Percentiles rank a stretch among this genome's conserved stretches.
These are phyloP conservation scores for Momotus momota DNA, from an alignment of 2,797 vertebrate species.

Conservation along the genomic window DNA sequence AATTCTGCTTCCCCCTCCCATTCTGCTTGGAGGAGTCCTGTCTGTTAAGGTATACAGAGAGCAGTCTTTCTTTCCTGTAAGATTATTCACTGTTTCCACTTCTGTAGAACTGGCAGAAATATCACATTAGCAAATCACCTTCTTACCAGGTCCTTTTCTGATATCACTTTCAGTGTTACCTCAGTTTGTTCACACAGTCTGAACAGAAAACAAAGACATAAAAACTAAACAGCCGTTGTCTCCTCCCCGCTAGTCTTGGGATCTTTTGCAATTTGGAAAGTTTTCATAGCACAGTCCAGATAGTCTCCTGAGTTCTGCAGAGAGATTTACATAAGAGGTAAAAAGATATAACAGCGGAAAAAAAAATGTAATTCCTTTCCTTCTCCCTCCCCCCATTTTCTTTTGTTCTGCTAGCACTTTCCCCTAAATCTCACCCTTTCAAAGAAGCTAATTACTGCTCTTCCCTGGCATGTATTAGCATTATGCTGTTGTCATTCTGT, in stretches of 20 bases:
- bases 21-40: not conserved
- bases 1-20: not conserved
- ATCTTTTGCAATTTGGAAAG: not conserved
- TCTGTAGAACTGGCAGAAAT: not conserved
- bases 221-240: not conserved
- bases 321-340: not conserved
- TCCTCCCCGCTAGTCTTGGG: not conserved
- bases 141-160: not conserved
- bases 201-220: not conserved
- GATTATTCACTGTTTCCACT: not conserved
- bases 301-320: not conserved
- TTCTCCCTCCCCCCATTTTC: not conserved
- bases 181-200: not conserved
- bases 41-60: not conserved
- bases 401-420: conserved; percentile 61
- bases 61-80: too few relatives aligned
- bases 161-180: not conserved
- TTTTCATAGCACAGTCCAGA: not conserved
- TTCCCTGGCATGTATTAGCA: conserved; percentile 64
- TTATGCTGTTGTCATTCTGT: conserved; percentile 74
- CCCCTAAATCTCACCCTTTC: conserved; percentile 45
- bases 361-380: not conserved
- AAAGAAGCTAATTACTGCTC: conserved; percentile 65
- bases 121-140: not conserved
- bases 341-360: not conserved